Evolutionary conservation across 2,113 vertebrate genomes (phyloP).

Genomic region (Alosa alosa): DNA sequence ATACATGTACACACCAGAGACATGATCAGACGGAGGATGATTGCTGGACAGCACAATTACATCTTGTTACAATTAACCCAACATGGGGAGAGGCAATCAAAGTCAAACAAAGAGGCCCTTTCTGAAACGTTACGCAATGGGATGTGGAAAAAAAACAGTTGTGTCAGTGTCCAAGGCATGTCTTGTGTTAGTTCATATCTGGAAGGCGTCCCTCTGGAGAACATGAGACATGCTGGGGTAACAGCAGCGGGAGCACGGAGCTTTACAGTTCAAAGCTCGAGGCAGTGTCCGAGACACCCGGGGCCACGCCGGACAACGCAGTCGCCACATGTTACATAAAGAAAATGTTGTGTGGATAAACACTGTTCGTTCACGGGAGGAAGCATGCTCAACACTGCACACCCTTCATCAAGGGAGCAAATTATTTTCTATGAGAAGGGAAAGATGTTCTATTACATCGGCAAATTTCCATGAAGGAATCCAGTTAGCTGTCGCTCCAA

Average conservation of each 20-base stretch:
- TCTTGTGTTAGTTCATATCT: conserved; percentile 43
- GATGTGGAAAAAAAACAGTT: conserved; percentile 44
- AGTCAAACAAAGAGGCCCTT: conserved; percentile 40
- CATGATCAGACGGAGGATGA: background rate
- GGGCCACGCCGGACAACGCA: background rate
- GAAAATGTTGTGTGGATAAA: background rate
- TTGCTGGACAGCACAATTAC: conserved; percentile 27
- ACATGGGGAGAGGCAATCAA: conserved; percentile 29
- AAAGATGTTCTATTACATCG: background rate
- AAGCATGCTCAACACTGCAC: background rate
- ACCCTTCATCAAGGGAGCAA: background rate
- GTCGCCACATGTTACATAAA: background rate
- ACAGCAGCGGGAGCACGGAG: background rate
- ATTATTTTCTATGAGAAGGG: background rate
- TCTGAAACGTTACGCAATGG: conserved; percentile 47
- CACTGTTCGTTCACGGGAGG: background rate
- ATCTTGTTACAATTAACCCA: conserved; percentile 42
- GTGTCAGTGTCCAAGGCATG: conserved; percentile 33
- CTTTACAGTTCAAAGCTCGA: background rate
- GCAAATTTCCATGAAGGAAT: background rate
- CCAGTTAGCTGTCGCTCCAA: background rate
- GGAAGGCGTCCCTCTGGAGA: conserved; percentile 36
- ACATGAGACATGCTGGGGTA: conserved; percentile 23
- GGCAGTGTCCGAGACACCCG: background rate
- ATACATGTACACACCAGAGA: background rate